Evolutionary conservation across 2,797 vertebrate genomes (phyloP).

Genomic region (Nyctibius grandis): DNA sequence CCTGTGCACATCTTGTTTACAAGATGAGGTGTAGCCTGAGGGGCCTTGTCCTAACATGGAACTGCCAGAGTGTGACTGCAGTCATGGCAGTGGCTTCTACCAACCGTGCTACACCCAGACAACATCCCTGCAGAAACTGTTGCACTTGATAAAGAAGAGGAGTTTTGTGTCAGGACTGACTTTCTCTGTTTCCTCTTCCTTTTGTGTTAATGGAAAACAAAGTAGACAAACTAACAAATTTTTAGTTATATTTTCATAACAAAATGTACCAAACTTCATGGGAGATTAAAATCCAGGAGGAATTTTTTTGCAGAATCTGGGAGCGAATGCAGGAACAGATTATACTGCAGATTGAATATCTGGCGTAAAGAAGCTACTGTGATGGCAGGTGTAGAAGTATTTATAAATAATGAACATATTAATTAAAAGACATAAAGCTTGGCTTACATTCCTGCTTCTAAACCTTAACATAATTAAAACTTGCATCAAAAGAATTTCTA

Average conservation of each 20-base stretch:
- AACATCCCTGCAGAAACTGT: not conserved
- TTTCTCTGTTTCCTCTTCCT: not conserved
- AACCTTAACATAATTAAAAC: not conserved
- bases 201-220: not conserved
- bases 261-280: not conserved
- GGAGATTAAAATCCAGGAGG: not conserved
- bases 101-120: fast-evolving
- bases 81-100: not conserved
- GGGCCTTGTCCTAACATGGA: not conserved
- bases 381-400: not conserved
- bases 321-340: not conserved
- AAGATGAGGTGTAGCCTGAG: not conserved
- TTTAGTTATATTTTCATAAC: not conserved
- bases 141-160: not conserved
- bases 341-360: not conserved
- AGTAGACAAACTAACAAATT: not conserved
- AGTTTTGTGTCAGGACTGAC: not conserved
- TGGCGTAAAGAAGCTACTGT: not conserved
- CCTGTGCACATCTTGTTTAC: not conserved
- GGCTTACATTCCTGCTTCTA: not conserved
- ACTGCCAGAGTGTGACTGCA: not conserved
- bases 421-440: not conserved
- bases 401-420: not conserved
- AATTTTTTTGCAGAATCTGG: not conserved
- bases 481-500: not conserved